These are phyloP conservation scores for Agapornis roseicollis DNA, from an alignment of 2,113 vertebrate species.

Conservation along the genomic window DNA sequence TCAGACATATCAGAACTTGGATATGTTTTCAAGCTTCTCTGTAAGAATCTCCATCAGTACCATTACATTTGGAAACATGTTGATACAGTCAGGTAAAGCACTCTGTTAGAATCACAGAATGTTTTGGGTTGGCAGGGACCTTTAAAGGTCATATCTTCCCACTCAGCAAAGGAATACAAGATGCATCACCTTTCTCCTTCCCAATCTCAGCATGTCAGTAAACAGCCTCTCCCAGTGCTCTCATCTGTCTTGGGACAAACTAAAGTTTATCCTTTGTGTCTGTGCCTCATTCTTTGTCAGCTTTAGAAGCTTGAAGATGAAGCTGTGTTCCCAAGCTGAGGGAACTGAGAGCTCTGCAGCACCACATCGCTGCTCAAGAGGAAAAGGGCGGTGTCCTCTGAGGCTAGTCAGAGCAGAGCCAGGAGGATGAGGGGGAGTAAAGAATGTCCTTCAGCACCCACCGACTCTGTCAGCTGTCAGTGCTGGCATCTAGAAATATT, in stretches of 20 bases:
- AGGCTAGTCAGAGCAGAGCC: neutral
- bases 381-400: neutral
- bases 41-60: neutral
- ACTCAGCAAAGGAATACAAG: neutral
- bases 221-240: neutral
- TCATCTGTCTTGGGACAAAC: neutral
- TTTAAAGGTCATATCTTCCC: neutral
- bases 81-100: neutral
- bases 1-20: neutral
- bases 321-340: neutral
- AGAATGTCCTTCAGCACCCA: neutral
- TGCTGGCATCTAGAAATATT: neutral
- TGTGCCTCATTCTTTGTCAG: neutral
- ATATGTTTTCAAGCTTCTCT: neutral
- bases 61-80: neutral
- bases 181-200: neutral
- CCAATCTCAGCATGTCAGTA: neutral
- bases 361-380: neutral
- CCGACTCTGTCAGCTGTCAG: neutral
- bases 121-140: neutral
- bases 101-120: neutral
- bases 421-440: neutral
- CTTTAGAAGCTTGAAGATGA: neutral
- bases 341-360: neutral
- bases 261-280: neutral